Base-by-base conservation (phyloP, 1,140 invertebrate species). In the Achroia grisella region DNA sequence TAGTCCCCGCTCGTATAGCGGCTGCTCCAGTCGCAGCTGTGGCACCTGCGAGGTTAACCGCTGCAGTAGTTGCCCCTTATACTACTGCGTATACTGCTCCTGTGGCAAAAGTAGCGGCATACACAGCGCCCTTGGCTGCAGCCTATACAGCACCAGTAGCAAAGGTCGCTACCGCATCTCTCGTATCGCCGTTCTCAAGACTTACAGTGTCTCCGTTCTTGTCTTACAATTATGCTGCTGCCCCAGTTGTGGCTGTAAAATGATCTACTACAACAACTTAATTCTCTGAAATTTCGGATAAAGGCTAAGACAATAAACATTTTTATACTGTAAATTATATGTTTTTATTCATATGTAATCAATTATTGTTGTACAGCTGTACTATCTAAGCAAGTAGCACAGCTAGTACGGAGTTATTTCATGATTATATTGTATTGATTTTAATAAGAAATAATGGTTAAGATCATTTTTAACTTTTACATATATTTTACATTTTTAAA, bases 241-340 rank as follows among this genome's bases (percentile, higher is more conserved):
- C 71, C 8, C 58, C 58, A n/a, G 17, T 73, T n/a, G 51, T 77
- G 45, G 69, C 68, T 30, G 53, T 74, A n/a, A 66, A 70, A 68
- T 10, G 9, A 39, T n/a, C 15, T 1, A 35, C 11, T 34, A 36
- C 10, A 23, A 17, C 23, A 44, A 23, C 35, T 12, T 39, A 33
- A 66, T 43, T 59, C 55, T 50, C 49, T 57, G 2, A 23, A 3
- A 3, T 23, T 43, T 33, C 39, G 23, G 47, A 35, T 35, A 34
- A 62, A 60, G 66, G 48, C 58, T 36, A 56, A 70, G 56, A 54
- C n/a, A 62, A 72, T 23, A 23, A 23, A 36, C n/a, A 40, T 45
- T 51, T 45, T 51, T 45, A 29, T 45, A 45, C 34, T 44, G 17
- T 32, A 41, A 6, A 3, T 27, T 31, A 37, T 32, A 23, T 48